These are phyloP conservation scores for Campoletis raptor DNA, from an alignment of 2,888 invertebrate genomes.

Conservation along the genomic window DNA sequence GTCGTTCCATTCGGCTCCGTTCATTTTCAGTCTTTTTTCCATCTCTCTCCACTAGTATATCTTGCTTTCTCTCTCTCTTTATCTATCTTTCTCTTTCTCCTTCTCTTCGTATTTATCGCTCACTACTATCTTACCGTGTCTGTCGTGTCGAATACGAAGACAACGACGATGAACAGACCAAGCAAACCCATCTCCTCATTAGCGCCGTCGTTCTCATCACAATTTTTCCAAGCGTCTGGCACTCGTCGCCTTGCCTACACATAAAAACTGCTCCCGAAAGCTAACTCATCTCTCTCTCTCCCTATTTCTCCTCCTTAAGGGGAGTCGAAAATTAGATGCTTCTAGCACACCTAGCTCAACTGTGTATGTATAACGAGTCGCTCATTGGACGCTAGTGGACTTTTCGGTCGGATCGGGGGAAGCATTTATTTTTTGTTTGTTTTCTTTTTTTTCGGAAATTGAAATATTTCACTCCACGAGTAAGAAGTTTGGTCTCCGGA, in stretches of 20 bases:
- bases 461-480: slow-evolving; percentile 45
- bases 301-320: slow-evolving; percentile 43
- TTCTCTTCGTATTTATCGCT: slow-evolving; percentile 6
- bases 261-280: slow-evolving; percentile 39
- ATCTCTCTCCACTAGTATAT: not conserved
- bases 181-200: slow-evolving; percentile 66
- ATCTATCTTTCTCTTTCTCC: slow-evolving; percentile 12
- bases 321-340: slow-evolving; percentile 59
- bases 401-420: slow-evolving; percentile 5
- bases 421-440: not conserved
- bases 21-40: slow-evolving; percentile 41
- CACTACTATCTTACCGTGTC: slow-evolving; percentile 26
- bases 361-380: not conserved
- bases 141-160: slow-evolving; percentile 58
- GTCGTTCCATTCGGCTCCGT: slow-evolving; percentile 47
- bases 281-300: slow-evolving; percentile 68
- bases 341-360: slow-evolving; percentile 19
- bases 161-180: slow-evolving; percentile 56
- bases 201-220: slow-evolving; percentile 68
- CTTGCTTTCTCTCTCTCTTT: not conserved
- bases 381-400: slow-evolving; percentile 23
- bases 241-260: slow-evolving; percentile 23
- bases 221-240: slow-evolving; percentile 62
- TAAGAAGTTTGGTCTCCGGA: slow-evolving; percentile 44
- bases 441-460: slow-evolving; percentile 39